Base-by-base conservation (phyloP, 2,113 vertebrate genomes). In the Lamprologus ornatipinnis region DNA sequence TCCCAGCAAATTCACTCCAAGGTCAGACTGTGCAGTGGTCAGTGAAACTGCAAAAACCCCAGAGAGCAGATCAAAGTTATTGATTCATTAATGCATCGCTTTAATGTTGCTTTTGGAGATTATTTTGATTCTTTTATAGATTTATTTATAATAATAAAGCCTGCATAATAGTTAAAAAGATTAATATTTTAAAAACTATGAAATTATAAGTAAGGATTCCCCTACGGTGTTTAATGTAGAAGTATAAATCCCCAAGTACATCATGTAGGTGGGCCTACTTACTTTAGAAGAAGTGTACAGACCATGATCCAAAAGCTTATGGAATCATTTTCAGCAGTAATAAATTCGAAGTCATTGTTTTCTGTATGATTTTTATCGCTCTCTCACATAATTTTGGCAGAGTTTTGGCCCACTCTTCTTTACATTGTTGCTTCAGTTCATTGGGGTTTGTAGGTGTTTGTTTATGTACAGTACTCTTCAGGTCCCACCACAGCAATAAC, bases 101-200 rank as follows among this genome's bases (percentile, higher is more conserved):
- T 17, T 45, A 73, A 23, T 73, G 40, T 26, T 73, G 21, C 68
- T 26, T 42, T 26, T 17, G 21, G 40, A 73, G 1, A 26, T 73
- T 17, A 26, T 73, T 73, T 73, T 26, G 23, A 17, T 7, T 73
- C 1, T 45, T 73, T 73, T 47, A 17, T 17, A 3, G 21, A 45
- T 47, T 73, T 28, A 73, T 73, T 47, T 73, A 17, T 47, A 2
- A 73, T 73, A 73, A 7, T 47, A 73, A 26, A 47, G 0, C 2
- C 0, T 47, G 21, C 40, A 47, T 28, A 3, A 47, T 47, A 73
- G 37, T 26, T 26, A 1, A 73, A 42, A 42, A 26, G 0, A 26
- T 73, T 73, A 0, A 28, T 47, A 73, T 45, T 73, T 17, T 47
- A 3, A 75, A 47, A 75, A 28, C 4, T 17, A 9, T 26, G 15